Evolutionary conservation across 1,140 invertebrate species (phyloP), one percentile per base, ranked within the genome.

Genomic region (Drosophila ambigua): DNA sequence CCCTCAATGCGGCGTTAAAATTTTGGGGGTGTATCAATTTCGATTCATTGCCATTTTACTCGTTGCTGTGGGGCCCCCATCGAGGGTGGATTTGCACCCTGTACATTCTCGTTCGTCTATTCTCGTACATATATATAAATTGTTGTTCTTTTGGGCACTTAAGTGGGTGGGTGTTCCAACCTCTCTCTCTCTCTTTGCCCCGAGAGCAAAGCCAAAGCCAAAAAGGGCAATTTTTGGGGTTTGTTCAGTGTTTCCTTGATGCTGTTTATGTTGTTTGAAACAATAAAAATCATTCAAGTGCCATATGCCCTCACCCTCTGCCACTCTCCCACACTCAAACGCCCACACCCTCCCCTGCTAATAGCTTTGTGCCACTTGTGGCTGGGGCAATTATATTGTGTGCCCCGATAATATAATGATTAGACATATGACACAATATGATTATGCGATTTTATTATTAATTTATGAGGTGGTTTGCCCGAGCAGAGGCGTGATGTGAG

Each of bases 11-110:
- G 59, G 69, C 71, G 60, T 60, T 87, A 43, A 87, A 85, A 82
- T 88, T 83, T 85, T 78, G 82, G 82, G 82, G 82, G 82, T 66
- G 82, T 85, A 85, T 85, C 82, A 85, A 88, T 85, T 85, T 87
- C 82, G 73, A 85, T 85, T 82, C 78, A 87, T 85, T 88, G 81
- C 82, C 82, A 78, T 78, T 80, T 74, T 57, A 48, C 72, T 49
- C 43, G 57, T 48, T 44, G 43, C 26, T 20, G 66, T 50, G 64
- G 16, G 64, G 16, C 62, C 72, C 72, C 72, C 76, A 69, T 67
- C 65, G 78, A 74, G 82, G 82, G 82, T 85, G 83, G 83, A 87
- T 85, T 87, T 85, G 65, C 72, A 76, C 64, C 67, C 67, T 58
- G 65, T 16, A 51, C 26, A 55, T 45, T 35, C 31, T 35, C 31